Percentiles rank a stretch among this genome's conserved stretches.
These are phyloP conservation scores for Eremophila alpestris DNA, from an alignment of 2,797 vertebrate genomes.

Conservation along the genomic window DNA sequence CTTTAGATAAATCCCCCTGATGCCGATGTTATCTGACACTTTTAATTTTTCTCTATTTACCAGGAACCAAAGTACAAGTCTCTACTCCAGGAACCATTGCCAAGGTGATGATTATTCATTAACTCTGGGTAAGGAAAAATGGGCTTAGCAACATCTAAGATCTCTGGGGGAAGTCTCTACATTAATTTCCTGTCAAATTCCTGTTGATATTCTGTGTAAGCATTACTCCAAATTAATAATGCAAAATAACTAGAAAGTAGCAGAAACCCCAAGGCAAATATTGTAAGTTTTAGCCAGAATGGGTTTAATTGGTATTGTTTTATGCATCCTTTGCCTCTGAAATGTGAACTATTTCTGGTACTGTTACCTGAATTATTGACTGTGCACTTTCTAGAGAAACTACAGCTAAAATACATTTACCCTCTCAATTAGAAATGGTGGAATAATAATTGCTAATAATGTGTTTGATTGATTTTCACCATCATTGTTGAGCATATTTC, in stretches of 20 bases:
- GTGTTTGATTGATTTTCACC: conserved; percentile 17
- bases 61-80: conserved; percentile 24
- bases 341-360: background rate
- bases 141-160: background rate
- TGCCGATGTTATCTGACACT: background rate
- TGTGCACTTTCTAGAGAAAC: background rate
- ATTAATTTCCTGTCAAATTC: conserved; percentile 54
- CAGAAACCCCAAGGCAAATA: background rate
- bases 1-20: conserved; percentile 7
- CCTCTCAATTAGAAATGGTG: conserved; percentile 4
- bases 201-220: conserved; percentile 26
- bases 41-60: conserved; percentile 42
- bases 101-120: conserved; percentile 63
- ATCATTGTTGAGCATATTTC: conserved; percentile 1
- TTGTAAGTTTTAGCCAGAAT: background rate
- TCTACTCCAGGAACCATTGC: conserved; percentile 21
- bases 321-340: background rate
- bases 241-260: conserved; percentile 39
- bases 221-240: conserved; percentile 45
- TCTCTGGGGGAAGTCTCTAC: conserved; percentile 15
- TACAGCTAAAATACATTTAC: conserved; percentile 16
- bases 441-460: conserved; percentile 17
- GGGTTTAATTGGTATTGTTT: background rate
- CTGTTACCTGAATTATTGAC: background rate
- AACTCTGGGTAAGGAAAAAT: conserved; percentile 48